Evolutionary conservation across 2,888 invertebrate genomes (phyloP).

Genomic region (Luperina nickerlii): DNA sequence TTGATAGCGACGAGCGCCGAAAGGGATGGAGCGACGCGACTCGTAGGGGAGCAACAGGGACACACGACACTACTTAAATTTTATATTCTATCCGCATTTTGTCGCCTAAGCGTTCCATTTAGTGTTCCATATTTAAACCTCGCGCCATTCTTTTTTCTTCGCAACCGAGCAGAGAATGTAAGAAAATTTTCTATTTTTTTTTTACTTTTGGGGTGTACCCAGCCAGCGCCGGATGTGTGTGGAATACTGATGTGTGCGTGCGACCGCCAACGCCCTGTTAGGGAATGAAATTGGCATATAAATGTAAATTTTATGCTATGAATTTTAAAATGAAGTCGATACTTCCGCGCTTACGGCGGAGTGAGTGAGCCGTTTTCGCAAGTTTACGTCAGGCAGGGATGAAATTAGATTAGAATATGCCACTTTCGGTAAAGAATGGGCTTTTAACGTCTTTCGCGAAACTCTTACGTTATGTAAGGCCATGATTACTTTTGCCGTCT

Average conservation of each 20-base stretch:
- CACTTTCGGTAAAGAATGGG: slow-evolving; percentile 83
- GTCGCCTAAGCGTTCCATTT: slow-evolving; percentile 91
- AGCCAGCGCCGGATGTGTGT: slow-evolving; percentile 82
- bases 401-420: slow-evolving; percentile 87
- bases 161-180: slow-evolving; percentile 84
- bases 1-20: slow-evolving; percentile 80
- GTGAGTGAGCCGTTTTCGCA: slow-evolving; percentile 81
- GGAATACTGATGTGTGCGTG: slow-evolving; percentile 89
- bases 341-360: slow-evolving; percentile 85
- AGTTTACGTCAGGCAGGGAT: slow-evolving; percentile 84
- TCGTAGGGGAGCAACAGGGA: slow-evolving; percentile 77
- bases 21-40: slow-evolving; percentile 76
- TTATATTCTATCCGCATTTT: slow-evolving; percentile 91
- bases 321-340: slow-evolving; percentile 90
- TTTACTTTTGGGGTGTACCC: slow-evolving; percentile 82
- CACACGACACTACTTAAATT: slow-evolving; percentile 84
- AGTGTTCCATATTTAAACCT: slow-evolving; percentile 90
- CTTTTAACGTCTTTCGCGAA: slow-evolving; percentile 77
- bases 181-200: slow-evolving; percentile 81
- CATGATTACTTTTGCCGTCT: slow-evolving; percentile 54
- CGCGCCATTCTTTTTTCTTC: slow-evolving; percentile 87
- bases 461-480: slow-evolving; percentile 46
- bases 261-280: slow-evolving; percentile 87
- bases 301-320: slow-evolving; percentile 91
- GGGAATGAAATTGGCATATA: slow-evolving; percentile 90